A percentile compares a stretch with the other conserved stretches of the same genome.
Conservation (phyloP, 2,113 vertebrate species). For the Helogale parvula region DNA sequence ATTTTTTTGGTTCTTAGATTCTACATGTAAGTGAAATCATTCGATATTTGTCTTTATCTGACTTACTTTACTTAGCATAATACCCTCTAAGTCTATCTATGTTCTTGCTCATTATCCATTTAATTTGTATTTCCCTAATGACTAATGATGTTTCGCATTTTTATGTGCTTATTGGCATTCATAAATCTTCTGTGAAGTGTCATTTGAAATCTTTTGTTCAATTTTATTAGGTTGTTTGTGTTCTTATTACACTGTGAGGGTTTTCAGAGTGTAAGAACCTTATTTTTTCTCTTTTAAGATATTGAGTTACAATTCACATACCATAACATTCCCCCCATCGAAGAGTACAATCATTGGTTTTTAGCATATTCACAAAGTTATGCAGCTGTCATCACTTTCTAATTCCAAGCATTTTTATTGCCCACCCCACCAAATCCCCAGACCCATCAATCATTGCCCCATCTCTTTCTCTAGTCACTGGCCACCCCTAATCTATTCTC, state of each 20-base stretch:
- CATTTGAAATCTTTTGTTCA: slow-evolving; percentile 45
- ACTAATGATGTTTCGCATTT: neutral
- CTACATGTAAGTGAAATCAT: neutral
- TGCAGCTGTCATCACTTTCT: neutral
- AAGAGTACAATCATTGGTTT: neutral
- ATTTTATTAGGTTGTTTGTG: slow-evolving; percentile 17
- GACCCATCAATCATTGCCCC: neutral
- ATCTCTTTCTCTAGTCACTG: neutral
- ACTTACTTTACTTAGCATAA: neutral
- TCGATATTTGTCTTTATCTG: neutral
- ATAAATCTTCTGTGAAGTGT: neutral
- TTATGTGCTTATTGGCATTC: neutral
- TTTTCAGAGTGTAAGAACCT: neutral
- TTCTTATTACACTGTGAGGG: neutral
- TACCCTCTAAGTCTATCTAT: neutral
- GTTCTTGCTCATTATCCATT: neutral
- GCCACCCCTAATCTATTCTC: neutral
- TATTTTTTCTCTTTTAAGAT: neutral
- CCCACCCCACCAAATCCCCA: neutral
- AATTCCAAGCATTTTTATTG: neutral
- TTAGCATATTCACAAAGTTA: neutral
- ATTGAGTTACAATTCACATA: neutral
- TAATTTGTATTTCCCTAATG: neutral
- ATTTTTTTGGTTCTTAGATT: neutral
- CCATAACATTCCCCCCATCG: neutral